Base-by-base conservation (phyloP, 2,113 vertebrate species). In the Oreochromis niloticus region DNA sequence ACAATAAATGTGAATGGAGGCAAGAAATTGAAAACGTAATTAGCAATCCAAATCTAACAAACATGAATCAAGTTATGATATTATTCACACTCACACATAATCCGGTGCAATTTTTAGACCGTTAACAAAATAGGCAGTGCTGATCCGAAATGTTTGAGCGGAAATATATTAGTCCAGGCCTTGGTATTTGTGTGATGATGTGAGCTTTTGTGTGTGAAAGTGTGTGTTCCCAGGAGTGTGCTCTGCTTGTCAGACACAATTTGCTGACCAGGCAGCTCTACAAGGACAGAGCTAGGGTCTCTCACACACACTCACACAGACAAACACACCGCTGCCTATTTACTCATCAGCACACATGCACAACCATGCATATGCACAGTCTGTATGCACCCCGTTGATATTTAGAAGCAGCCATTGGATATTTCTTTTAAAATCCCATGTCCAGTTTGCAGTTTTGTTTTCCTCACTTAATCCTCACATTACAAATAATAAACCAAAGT, bases 261-360 rank as follows among this genome's bases (percentile, higher is more conserved):
- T 93, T 93, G 92, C 93, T 95, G 93, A 95, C 86, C 85, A 89
- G 71, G 89, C 86, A 4, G 32, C 61, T 88, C 41, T 85, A 32
- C 92, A 95, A 95, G 94, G 94, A 90, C 92, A 93, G 79, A 90
- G 79, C 19, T 17, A 88, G 57, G 68, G 59, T 83, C 61, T 46
- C 59, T 80, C 32, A 10, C 66, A 55, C 73, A 56, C 46, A 80
- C 43, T 48, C 81, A 22, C 63, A 61, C 63, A 86, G 24, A 79
- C 63, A 48, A 56, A 30, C 83, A 61, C 41, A 39, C 61, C 16
- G 36, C 41, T 50, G 48, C 13, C 41, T 87, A 80, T 41, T 24
- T 56, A 85, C 57, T 56, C 19, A 79, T 56, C 46, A 78, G 30
- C 24, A 63, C n/a, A 41, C 82, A 66, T 48, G 50, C 30, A 66